Evolutionary conservation across 2,888 invertebrate genomes (phyloP), one percentile per base, ranked within the genome.

Genomic region (Chromoteleia sp.): DNA sequence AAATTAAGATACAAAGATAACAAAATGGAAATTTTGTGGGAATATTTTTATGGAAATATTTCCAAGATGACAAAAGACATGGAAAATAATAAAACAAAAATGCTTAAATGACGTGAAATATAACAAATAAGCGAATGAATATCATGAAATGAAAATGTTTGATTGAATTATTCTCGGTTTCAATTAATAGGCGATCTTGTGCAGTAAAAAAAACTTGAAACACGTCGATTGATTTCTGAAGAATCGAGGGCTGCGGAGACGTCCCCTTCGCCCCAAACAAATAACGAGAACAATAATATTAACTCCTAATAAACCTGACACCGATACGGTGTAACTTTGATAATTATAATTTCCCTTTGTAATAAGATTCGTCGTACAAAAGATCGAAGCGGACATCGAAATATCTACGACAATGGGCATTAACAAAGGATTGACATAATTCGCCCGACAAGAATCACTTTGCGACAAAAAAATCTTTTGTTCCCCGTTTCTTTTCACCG

Each of bases 291-390:
- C 48, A 14, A n/a, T 19, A 19, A 39, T 54, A 67, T 67, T 67
- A 67, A 54, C 54, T 41, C 54, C 54, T 52, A 67, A 68, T 68
- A 56, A 68, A 54, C 30, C 39, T 21, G 43, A 68, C 36, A 56
- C 68, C 43, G n/a, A 10, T 21, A 14, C 8, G 33, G 43, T 52
- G 14, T 41, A 56, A 68, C 43, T 68, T 67, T 45, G 56, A 21
- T 41, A 12, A 39, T 58, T 70, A 70, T 45, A 15, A 36, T 48
- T 30, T 25, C 33, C 52, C 19, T 36, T 25, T 25, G 65, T 14
- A 56, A 45, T 48, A 70, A 58, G 6, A 70, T 56, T 58, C 25
- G 15, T 39, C 3, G 10, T 19, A 48, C 41, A 70, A 58, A 70
- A 70, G 45, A 21, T 45, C 41, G 43, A 67, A 43, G 36, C 33